Evolutionary conservation across 2,113 vertebrate genomes (phyloP).

Genomic region (Halcyon malimbica): DNA sequence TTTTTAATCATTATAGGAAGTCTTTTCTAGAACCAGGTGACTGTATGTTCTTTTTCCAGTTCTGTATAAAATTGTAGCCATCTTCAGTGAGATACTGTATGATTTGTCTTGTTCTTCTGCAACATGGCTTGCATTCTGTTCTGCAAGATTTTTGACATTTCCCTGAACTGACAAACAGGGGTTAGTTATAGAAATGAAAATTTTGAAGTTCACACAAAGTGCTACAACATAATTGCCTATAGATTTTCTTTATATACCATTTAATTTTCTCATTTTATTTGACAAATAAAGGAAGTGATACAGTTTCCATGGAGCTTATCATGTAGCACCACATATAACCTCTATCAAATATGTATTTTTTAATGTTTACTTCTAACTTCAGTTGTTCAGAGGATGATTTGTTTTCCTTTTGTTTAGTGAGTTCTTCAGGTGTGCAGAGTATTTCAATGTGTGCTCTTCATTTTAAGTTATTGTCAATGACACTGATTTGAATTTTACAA

Average conservation of each 20-base stretch:
- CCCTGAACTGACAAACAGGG: not conserved
- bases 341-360: not conserved
- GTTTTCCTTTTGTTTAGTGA: not conserved
- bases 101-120: not conserved
- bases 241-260: not conserved
- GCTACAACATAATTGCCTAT: not conserved
- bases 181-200: slow-evolving; percentile 30
- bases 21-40: not conserved
- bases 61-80: not conserved
- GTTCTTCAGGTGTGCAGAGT: not conserved
- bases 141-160: not conserved
- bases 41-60: not conserved
- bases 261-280: slow-evolving; percentile 10
- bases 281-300: not conserved
- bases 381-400: not conserved
- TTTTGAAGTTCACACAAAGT: not conserved
- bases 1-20: not conserved
- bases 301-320: not conserved
- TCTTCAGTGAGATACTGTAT: not conserved
- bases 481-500: not conserved
- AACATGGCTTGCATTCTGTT: not conserved
- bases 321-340: not conserved
- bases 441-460: not conserved
- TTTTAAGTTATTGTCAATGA: not conserved
- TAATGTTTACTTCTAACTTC: not conserved